Base-by-base conservation (phyloP, 2,888 invertebrate species). In the Helicoverpa assulta region DNA sequence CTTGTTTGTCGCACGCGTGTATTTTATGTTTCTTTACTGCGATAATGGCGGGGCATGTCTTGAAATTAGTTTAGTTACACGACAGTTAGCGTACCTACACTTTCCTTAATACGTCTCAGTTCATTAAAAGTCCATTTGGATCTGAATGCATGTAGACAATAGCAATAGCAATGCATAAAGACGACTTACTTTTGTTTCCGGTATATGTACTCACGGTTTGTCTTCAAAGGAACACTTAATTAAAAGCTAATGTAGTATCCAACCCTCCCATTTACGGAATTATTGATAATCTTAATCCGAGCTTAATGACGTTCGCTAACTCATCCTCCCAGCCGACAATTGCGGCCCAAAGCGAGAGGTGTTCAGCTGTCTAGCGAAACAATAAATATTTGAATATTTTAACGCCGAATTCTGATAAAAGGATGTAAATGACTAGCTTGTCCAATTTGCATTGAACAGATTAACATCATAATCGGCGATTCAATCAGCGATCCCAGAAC, bases 391-490 rank as follows among this genome's bases (percentile, higher is more conserved):
- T 92, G 91, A 95, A 94, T 94, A 94, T 94, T 93, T 93, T 90
- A 92, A 91, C 90, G 90, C 88, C 88, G 85, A 91, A 91, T 92
- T 89, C 92, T 91, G 94, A 92, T 94, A 93, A 94, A 94, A 93
- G 92, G 93, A 94, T 95, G 94, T 94, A 94, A 95, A 95, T 94
- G 93, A 92, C 93, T 93, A 92, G 88, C 91, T 93, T 91, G 91
- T 94, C 91, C 94, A 95, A 95, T 95, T 95, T 95, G 93, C 95
- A 95, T 95, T 92, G 94, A 94, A 93, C 94, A 94, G 95, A 95
- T 95, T 95, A 95, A 93, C 93, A 95, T 95, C 95, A 95, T 95
- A 95, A 95, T 95, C 95, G 93, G 90, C 88, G 94, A 95, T 94
- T 95, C 95, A 94, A 95, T 95, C 95, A 94, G 92, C 90, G 91